A percentile compares a stretch with the other conserved stretches of the same genome.
Conservation (phyloP, 2,888 invertebrate genomes). For the Cephus runcator region DNA sequence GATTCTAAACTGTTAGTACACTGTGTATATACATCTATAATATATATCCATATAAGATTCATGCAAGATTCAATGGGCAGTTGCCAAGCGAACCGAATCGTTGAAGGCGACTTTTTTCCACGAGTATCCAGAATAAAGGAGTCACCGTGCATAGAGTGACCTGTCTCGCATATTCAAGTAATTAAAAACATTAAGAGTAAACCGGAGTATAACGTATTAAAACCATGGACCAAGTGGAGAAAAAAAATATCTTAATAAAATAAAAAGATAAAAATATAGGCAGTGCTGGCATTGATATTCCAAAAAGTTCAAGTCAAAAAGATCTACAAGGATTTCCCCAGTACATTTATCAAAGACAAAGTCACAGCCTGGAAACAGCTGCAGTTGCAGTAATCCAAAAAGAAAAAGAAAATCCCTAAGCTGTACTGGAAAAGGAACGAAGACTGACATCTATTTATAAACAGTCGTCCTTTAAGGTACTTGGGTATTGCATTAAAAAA, state of each 20-base stretch:
- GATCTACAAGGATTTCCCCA: background rate
- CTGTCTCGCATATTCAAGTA: background rate
- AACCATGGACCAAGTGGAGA: background rate
- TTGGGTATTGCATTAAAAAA: background rate
- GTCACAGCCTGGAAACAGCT: background rate
- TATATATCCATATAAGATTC: background rate
- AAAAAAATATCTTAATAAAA: background rate
- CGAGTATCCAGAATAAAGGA: background rate
- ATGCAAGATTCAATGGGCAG: background rate
- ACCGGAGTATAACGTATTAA: background rate
- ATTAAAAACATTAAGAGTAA: background rate
- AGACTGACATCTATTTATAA: background rate
- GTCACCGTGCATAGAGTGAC: background rate
- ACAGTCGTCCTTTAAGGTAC: background rate
- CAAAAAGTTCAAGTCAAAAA: background rate
- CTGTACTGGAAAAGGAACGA: background rate
- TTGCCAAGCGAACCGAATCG: background rate
- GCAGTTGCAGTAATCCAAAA: background rate
- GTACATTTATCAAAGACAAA: background rate
- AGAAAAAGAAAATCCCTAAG: background rate
- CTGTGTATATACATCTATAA: too few species aligned
- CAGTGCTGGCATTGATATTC: background rate
- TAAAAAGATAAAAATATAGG: background rate
- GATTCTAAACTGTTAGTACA: background rate
- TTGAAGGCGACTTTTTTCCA: background rate